Conservation (phyloP, 2,113 vertebrate genomes). For the Scophthalmus maximus region DNA sequence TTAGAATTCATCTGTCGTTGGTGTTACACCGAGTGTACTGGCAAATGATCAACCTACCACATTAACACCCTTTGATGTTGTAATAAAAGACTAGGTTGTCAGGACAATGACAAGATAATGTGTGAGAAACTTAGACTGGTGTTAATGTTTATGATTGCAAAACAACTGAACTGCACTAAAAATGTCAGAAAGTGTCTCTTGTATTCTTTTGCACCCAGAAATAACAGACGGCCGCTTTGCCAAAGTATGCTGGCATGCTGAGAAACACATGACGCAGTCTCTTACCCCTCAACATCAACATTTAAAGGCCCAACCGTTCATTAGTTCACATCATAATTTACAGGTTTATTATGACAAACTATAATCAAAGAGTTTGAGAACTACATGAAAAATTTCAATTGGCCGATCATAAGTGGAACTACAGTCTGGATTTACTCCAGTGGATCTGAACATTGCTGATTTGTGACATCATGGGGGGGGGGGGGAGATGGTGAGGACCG, state of each 20-base stretch:
- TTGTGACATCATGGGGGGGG: too few relatives aligned
- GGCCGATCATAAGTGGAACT: neutral
- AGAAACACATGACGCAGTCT: neutral
- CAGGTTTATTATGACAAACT: neutral
- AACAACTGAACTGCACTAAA: slow-evolving; percentile 38
- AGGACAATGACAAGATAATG: neutral
- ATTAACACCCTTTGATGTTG: too few relatives aligned
- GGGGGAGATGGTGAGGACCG: too few relatives aligned
- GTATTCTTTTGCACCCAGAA: slow-evolving; percentile 27
- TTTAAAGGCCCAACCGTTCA: neutral
- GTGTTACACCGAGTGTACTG: too few relatives aligned
- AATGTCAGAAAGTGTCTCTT: slow-evolving; percentile 32
- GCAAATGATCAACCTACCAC: too few relatives aligned
- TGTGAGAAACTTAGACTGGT: neutral
- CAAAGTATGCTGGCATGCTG: slow-evolving; percentile 45
- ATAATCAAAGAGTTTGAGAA: too few relatives aligned
- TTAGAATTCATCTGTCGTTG: too few relatives aligned
- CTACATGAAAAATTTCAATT: too few relatives aligned
- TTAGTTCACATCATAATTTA: neutral
- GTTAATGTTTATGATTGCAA: too few relatives aligned
- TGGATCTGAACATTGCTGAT: neutral
- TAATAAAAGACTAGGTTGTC: neutral
- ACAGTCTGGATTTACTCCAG: neutral
- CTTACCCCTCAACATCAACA: neutral
- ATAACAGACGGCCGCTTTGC: neutral